Conservation (phyloP, 2,797 vertebrate genomes). For the Hippopotamyrus pictus region DNA sequence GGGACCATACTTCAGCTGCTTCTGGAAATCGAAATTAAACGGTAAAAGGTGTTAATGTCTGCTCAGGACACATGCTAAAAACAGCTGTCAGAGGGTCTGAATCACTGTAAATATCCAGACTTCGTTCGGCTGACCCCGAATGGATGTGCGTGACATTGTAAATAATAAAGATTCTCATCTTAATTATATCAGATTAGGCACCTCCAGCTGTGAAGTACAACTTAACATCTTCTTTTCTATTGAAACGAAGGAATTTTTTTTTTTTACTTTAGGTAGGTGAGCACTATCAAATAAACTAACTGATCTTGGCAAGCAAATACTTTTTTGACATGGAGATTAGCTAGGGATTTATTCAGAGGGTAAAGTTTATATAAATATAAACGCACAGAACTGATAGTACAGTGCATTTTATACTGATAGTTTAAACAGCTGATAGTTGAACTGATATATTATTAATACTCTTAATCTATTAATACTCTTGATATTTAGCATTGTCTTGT, state of each 20-base stretch:
- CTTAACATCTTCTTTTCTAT: neutral
- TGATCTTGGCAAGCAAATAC: neutral
- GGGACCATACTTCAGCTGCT: neutral
- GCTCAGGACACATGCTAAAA: neutral
- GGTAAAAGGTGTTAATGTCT: neutral
- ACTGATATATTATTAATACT: neutral
- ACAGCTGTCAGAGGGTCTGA: neutral
- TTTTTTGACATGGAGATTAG: neutral
- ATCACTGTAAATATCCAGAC: neutral
- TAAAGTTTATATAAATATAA: neutral
- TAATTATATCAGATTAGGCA: neutral
- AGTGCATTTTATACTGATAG: neutral
- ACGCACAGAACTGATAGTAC: neutral
- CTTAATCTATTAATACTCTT: neutral
- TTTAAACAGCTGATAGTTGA: neutral
- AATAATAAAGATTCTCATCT: neutral
- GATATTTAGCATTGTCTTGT: neutral
- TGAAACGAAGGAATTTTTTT: neutral
- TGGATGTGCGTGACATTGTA: neutral
- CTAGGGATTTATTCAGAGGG: neutral
- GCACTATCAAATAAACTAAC: neutral
- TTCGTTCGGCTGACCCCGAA: neutral
- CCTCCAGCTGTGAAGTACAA: neutral
- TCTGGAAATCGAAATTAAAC: neutral
- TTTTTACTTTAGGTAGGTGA: neutral